Base-by-base conservation (phyloP, 2,888 invertebrate species). In the Xylocampa areola region DNA sequence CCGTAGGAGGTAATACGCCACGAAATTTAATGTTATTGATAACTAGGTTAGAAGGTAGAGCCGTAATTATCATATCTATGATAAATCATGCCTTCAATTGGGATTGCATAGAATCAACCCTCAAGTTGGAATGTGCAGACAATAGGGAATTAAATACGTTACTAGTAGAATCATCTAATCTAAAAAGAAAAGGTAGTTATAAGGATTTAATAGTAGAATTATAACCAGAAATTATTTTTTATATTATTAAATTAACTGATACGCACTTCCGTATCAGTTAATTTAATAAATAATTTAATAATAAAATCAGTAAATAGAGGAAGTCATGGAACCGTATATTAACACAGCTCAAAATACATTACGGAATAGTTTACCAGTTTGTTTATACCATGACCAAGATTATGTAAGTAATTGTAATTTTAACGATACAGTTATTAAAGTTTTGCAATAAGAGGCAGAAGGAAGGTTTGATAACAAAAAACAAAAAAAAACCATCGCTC, bases 1-100 rank as follows among this genome's bases (percentile, higher is more conserved):
- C 32, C 8, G 32, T 16, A 32, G 29, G 11, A 11, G 32, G 32
- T 3, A 16, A 32, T 7, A 32, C 32, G 1, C 32, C 16, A 4
- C 30, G 13, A 4, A 30, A 13, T 13, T 11, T 30, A 1, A 30
- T 30, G 30, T 30, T 30, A 13, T 30, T 30, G 13, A 13, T 30
- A 13, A 13, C n/a, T 1, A 30, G 13, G 13, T 13, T 30, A 30
- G 13, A 30, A 30, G 30, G 30, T 5, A 30, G 30, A 5, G 30
- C 30, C 2, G 30, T 13, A 13, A 13, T 30, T 3, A 13, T 13
- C 5, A 30, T 30, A 2, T 30, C 30, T 13, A 30, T 30, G 30
- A 30, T 13, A 13, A 30, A 30, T 13, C 30, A 30, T 30, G 30
- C 30, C 10, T 30, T 30, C 13, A 30, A 30, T 30, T 30, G 30